Evolutionary conservation across 2,797 vertebrate genomes (phyloP).

Genomic region (Enteromius unitaeniatus): DNA sequence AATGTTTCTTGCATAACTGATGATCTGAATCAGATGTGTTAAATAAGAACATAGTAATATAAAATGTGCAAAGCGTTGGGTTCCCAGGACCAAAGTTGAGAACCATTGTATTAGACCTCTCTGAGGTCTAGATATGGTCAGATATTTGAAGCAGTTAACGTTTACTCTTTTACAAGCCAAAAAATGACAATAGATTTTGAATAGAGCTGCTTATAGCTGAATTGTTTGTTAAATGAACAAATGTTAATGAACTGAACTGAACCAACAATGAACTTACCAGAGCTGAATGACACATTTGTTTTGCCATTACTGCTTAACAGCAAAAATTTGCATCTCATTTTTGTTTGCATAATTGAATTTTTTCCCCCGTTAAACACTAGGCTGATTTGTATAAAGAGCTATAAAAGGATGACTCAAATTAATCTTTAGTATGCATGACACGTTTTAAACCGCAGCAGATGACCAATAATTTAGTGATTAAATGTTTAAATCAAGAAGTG

Average conservation of each 20-base stretch:
- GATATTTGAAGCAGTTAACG: not conserved
- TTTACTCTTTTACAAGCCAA: not conserved
- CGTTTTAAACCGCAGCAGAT: not conserved
- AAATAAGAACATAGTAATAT: not conserved
- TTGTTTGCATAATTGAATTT: not conserved
- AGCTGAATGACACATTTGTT: not conserved
- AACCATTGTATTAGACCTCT: not conserved
- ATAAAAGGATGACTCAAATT: not conserved
- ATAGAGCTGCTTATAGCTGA: no score
- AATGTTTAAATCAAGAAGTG: not conserved
- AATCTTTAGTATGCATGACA: not conserved
- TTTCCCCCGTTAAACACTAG: not conserved
- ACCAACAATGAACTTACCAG: not conserved
- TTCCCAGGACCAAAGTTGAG: not conserved
- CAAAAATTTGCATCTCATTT: not conserved
- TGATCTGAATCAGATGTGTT: not conserved
- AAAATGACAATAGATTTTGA: no score
- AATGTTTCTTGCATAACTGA: no score
- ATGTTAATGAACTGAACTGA: not conserved
- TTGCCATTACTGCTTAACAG: not conserved
- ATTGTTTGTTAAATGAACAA: not conserved
- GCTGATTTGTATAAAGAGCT: not conserved
- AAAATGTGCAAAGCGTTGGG: not conserved
- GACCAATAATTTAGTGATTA: not conserved
- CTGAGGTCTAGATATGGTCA: not conserved